A percentile compares a stretch with the other conserved stretches of the same genome.
phyloP scores from a whole-genome alignment of 2,888 invertebrate genomes.

The Amphimallon solstitiale region DNA sequence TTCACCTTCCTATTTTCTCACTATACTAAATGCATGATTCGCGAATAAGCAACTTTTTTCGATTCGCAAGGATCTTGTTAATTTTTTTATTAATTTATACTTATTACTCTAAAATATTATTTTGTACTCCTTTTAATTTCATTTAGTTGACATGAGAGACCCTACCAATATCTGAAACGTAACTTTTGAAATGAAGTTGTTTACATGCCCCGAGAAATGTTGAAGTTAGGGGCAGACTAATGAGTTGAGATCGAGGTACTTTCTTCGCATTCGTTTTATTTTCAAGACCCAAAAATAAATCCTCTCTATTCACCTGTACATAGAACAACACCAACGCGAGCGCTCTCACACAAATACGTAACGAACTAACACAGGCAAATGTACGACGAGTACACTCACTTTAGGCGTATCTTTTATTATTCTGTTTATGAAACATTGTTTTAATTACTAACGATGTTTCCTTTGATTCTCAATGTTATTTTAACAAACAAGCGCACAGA shows the following conservation, averaged over 20 bases:
- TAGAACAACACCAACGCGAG: conserved; percentile 1
- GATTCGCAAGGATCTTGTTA: too few relatives aligned
- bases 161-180: too few relatives aligned
- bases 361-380: neutral
- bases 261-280: conserved; percentile 12
- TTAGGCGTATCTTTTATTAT: neutral
- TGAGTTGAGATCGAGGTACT: conserved; percentile 3
- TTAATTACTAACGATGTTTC: conserved; percentile 1
- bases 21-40: too few relatives aligned
- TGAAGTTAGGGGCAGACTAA: conserved; percentile 18
- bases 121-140: too few relatives aligned
- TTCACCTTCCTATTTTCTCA: too few relatives aligned
- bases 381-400: too few relatives aligned
- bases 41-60: too few relatives aligned
- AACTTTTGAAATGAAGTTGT: neutral
- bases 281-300: conserved; percentile 24
- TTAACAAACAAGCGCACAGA: neutral
- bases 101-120: too few relatives aligned
- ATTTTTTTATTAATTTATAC: too few relatives aligned
- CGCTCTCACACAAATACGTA: neutral
- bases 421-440: neutral
- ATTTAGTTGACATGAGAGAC: too few relatives aligned
- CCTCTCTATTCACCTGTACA: conserved; percentile 26
- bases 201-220: neutral
- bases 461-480: conserved; percentile 1